Evolutionary conservation across 2,797 vertebrate species (phyloP), one percentile per base, ranked within the genome.

Genomic region (Coregonus suidteri): DNA sequence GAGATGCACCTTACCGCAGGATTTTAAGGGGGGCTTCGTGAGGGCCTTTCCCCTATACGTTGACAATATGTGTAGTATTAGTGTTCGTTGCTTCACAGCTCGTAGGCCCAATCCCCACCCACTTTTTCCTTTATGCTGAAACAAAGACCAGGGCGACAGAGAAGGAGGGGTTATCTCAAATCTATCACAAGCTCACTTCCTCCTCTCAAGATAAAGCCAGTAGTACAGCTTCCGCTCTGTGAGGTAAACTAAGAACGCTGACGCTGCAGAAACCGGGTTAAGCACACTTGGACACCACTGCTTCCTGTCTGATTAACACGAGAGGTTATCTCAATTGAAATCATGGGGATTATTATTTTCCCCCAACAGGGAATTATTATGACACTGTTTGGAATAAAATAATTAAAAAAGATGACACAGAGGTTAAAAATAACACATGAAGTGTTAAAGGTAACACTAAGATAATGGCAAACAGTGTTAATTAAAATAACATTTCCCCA

Each of bases 101-200:
- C 3, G 15, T 68, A 4, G 34, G 51, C 68, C 59, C 31, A 80
- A 83, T 82, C 86, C 90, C 91, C 91, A 91, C 91, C 86, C 89
- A 93, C 88, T 81, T 64, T 85, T 94, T 95, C 92, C 93, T 85
- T 86, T 89, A 85, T 83, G 84, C 1, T 77, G 81, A 84, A 88
- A 89, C n/a, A 6, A 4, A 16, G 41, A 13, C 9, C 31, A 47
- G 13, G n/a, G 87, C 77, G 25, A 25, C 20, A 25, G 59, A 83
- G 84, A 82, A 20, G 30, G 0, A 79, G 73, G 75, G 47, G 84
- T 89, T 92, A 90, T 91, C 88, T 91, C 51, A 82, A 79, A 25
- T 85, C 70, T 13, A 71, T 25, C 79, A 80, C 82, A 80, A 83
- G 85, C 84, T 92, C 89, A 91, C 88, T 92, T 94, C 93, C 92